Percentiles rank a stretch among this genome's conserved stretches.
These are phyloP conservation scores for Rhynchotus rufescens DNA, from an alignment of 2,797 vertebrate species.

Conservation along the genomic window DNA sequence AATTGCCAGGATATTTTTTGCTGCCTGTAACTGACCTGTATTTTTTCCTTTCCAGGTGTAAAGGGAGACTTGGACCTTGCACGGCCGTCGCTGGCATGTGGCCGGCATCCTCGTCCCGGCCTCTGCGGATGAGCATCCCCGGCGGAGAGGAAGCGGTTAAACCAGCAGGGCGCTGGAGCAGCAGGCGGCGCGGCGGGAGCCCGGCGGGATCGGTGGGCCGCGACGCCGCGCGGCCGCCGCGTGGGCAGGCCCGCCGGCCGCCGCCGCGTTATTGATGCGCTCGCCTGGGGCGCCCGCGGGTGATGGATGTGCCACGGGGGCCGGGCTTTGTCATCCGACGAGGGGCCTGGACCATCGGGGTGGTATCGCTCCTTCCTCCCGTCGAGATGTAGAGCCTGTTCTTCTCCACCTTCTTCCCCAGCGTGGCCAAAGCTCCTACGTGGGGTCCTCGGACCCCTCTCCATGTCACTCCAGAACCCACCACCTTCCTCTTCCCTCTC, in stretches of 20 bases:
- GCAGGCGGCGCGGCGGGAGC: conserved; percentile 38
- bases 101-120: accelerated
- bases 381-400: conserved; percentile 94
- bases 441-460: not conserved
- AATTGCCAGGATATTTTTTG: not conserved
- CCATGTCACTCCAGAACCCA: not conserved
- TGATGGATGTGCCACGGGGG: conserved; percentile 89
- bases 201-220: conserved; percentile 58
- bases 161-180: not conserved
- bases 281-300: conserved; percentile 89
- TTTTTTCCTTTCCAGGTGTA: not conserved
- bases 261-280: conserved; percentile 92
- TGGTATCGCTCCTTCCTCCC: conserved; percentile 99
- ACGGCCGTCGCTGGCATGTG: accelerated
- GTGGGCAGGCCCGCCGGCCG: conserved; percentile 52
- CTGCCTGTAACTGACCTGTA: not conserved
- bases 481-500: not conserved
- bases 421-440: not conserved
- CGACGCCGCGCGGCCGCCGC: conserved; percentile 76
- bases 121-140: not conserved
- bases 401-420: conserved; percentile 53
- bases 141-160: conserved; percentile 68
- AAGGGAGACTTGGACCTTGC: accelerated
- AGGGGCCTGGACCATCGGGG: conserved; percentile 95
- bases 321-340: conserved; percentile 94